phyloP scores from a whole-genome alignment of 2,888 invertebrate species.

The Caenorhabditis afra region DNA sequence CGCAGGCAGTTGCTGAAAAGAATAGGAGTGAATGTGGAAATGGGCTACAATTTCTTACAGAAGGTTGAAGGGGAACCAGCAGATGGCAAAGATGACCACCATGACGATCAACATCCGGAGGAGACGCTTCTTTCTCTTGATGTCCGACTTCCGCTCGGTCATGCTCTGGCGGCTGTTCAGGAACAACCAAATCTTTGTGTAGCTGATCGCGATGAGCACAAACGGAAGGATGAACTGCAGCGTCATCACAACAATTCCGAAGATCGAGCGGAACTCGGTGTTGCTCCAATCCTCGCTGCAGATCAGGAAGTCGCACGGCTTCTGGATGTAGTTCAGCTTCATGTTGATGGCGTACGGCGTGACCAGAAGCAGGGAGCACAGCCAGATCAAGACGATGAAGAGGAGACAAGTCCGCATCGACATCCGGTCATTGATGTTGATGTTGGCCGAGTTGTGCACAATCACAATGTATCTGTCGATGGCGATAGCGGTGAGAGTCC shows the following conservation, averaged over 20 bases:
- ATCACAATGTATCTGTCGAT: slow-evolving; percentile 98
- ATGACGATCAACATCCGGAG: slow-evolving; percentile 98
- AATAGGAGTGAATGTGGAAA: neutral
- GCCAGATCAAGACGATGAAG: slow-evolving; percentile 93
- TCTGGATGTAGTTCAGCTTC: slow-evolving; percentile 80
- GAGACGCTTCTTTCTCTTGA: slow-evolving; percentile 85
- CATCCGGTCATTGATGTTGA: slow-evolving; percentile 88
- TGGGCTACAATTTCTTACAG: slow-evolving; percentile 86
- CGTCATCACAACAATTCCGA: slow-evolving; percentile 90
- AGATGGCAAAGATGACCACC: slow-evolving; percentile 95
- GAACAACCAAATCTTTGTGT: slow-evolving; percentile 89
- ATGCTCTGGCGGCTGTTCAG: slow-evolving; percentile 63
- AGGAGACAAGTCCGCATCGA: slow-evolving; percentile 84
- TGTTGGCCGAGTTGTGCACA: slow-evolving; percentile 87
- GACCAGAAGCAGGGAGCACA: slow-evolving; percentile 90
- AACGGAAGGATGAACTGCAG: slow-evolving; percentile 93
- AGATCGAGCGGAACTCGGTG: slow-evolving; percentile 86
- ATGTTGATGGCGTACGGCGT: slow-evolving; percentile 92
- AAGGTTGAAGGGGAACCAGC: slow-evolving; percentile 89
- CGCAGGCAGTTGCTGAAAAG: slow-evolving; percentile 75
- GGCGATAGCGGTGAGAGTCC: slow-evolving; percentile 96
- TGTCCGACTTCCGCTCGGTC: slow-evolving; percentile 56
- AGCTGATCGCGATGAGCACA: slow-evolving; percentile 93
- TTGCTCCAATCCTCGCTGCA: slow-evolving; percentile 87
- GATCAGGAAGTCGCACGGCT: slow-evolving; percentile 83